Percentiles rank a stretch among this genome's conserved stretches.
Conservation (phyloP, 53 echinoderm and acorn worm genomes). For the Glandiceps talaboti region DNA sequence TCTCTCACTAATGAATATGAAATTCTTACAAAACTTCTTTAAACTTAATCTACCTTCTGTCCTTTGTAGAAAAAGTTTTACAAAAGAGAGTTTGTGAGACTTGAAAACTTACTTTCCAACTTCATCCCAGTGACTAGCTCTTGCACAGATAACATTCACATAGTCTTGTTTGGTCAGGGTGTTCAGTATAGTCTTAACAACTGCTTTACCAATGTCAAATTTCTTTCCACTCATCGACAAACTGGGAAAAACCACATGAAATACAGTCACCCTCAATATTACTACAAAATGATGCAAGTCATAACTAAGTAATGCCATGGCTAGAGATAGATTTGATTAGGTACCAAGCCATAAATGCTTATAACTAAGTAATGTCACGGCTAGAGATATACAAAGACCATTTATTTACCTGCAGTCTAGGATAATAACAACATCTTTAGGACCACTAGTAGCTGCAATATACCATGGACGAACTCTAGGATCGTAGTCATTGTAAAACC, state of each 20-base stretch:
- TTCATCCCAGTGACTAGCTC: constrained; percentile 96
- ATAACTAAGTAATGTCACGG: no score
- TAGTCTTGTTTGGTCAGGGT: constrained; percentile 96
- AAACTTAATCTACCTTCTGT: no score
- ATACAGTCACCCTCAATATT: no score
- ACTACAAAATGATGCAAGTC: no score
- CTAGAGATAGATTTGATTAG: no score
- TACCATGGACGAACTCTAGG: constrained; percentile 87
- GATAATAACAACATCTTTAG: constrained; percentile 95
- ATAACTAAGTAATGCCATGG: no score
- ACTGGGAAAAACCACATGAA: constrained; percentile 31
- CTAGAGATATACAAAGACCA: no score
- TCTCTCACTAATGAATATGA: no score
- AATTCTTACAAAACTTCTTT: no score
- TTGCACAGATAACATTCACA: constrained; percentile 91
- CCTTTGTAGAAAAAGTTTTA: no score
- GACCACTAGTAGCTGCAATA: constrained; percentile 97
- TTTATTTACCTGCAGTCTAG: constrained; percentile 89
- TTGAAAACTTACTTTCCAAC: constrained; percentile 96
- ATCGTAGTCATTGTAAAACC: constrained; percentile 95
- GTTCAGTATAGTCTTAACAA: constrained; percentile 66
- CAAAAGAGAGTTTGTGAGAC: no score
- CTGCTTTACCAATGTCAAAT: constrained; percentile 83
- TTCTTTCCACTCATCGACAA: constrained; percentile 88
- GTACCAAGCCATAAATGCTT: no score